Base-by-base conservation (phyloP, 2,113 vertebrate genomes). In the Ramphastos sulfuratus region DNA sequence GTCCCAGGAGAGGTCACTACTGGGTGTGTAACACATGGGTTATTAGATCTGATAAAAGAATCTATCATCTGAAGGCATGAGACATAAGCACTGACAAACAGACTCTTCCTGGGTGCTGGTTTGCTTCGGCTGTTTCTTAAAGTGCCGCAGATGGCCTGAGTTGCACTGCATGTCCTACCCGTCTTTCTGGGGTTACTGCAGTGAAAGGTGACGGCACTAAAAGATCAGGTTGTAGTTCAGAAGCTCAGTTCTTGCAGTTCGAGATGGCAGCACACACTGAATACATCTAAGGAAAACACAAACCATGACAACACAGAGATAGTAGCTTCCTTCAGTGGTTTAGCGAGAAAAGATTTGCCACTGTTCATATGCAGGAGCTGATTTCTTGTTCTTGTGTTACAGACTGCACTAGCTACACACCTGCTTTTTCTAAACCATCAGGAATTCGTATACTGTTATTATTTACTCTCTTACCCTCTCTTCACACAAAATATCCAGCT, bases 21-120 rank as follows among this genome's bases (percentile, higher is more conserved):
- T 0, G 5, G 59, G 15, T 56, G 4, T 35, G 58, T 12, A 52
- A 71, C 28, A 13, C 0, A 1, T 3, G 0, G 0, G 0, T 85
- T 71, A 37, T 6, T 54, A 46, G 2, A 0, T n/a, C 67, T 8
- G 28, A 31, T 50, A 20, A 33, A 84, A 58, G 7, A 61, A 69
- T 31, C 44, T 1, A 0, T 64, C 30, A 69, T 16, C 72, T 28
- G 3, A 56, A 65, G 73, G 37, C 58, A 50, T 58, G 35, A 69
- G 73, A 46, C 10, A n/a, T 0, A 0, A 78, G 78, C 6, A 5
- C 25, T 9, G 10, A 48, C 9, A 15, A 58, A 58, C 65, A 24
- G 21, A 70, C 10, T 48, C 35, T 33, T 56, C 44, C 61, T 2
- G 9, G 19, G 54, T 37, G 48, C 61, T n/a, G 17, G 37, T n/a